A percentile compares a stretch with the other conserved stretches of the same genome.
Evolutionary conservation across 2,113 vertebrate genomes (phyloP).

Genomic region (Junco hyemalis): DNA sequence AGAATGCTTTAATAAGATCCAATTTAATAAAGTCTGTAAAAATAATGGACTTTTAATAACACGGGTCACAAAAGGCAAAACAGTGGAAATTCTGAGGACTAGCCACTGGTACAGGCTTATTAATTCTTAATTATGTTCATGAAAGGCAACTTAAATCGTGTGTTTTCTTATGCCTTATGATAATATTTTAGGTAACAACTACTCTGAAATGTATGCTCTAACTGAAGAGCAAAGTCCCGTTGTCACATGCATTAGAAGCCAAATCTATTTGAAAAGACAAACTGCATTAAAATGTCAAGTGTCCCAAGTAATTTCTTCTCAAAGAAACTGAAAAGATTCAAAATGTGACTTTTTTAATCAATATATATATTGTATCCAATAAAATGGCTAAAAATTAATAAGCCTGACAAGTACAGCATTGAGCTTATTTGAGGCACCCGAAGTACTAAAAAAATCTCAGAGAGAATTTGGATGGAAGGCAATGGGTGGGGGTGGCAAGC

Average conservation of each 20-base stretch:
- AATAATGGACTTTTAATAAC: constrained; percentile 90
- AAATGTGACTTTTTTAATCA: constrained; percentile 52
- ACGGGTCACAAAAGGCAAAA: constrained; percentile 88
- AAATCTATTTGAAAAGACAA: constrained; percentile 81
- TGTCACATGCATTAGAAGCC: constrained; percentile 75
- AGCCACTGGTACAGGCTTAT: constrained; percentile 83
- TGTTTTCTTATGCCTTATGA: constrained; percentile 83
- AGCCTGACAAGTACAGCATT: background rate
- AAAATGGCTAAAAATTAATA: constrained; percentile 12
- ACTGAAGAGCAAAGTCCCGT: constrained; percentile 76
- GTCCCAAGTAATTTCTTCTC: constrained; percentile 67
- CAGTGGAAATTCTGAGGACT: constrained; percentile 83
- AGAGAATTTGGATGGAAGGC: background rate
- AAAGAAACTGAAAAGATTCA: constrained; percentile 71
- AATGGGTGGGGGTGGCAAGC: background rate
- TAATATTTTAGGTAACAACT: constrained; percentile 87
- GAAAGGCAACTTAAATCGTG: constrained; percentile 86
- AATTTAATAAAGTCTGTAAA: constrained; percentile 99
- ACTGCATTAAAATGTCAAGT: constrained; percentile 76
- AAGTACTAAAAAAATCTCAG: background rate
- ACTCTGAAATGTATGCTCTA: constrained; percentile 79
- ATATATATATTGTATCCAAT: constrained; percentile 6
- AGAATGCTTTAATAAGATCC: constrained; percentile 98
- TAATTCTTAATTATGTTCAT: constrained; percentile 89
- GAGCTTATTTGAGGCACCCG: background rate